A percentile compares a stretch with the other conserved stretches of the same genome.
Evolutionary conservation across 1,140 invertebrate genomes (phyloP).

Genomic region (Drosophila littoralis): DNA sequence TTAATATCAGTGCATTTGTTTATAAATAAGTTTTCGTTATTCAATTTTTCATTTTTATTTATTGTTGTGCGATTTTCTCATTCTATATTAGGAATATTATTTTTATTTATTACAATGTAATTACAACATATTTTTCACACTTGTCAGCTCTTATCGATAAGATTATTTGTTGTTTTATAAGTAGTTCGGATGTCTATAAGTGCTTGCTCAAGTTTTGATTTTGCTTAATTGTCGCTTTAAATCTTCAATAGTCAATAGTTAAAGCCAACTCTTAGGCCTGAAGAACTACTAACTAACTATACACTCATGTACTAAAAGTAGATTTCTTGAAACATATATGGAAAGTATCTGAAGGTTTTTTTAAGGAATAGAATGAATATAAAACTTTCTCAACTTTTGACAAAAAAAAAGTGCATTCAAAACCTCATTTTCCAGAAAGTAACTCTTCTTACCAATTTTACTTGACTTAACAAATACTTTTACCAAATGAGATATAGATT

Average conservation of each 20-base stretch:
- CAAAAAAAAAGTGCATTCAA: no score
- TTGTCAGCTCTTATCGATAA: slow-evolving; percentile 40
- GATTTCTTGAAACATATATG: background rate
- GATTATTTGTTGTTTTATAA: background rate
- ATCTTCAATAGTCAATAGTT: background rate
- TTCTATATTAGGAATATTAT: background rate
- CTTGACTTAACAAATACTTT: no score
- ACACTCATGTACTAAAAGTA: background rate
- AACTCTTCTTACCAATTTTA: no score
- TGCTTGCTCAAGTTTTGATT: slow-evolving; percentile 31
- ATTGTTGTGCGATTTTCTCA: background rate
- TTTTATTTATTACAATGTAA: background rate
- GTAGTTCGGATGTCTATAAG: background rate
- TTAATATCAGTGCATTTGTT: no score
- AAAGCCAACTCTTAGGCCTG: slow-evolving; percentile 12
- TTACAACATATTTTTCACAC: slow-evolving; percentile 6
- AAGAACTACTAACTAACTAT: slow-evolving; percentile 2
- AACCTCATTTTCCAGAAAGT: no score
- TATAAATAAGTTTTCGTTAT: background rate
- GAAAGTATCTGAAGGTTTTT: no score
- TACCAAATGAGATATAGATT: no score
- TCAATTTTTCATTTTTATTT: background rate
- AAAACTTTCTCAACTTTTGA: no score
- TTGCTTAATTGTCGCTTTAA: background rate
- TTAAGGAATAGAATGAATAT: no score